Base-by-base conservation (phyloP, 2,888 invertebrate genomes). In the Itoplectis maculator region DNA sequence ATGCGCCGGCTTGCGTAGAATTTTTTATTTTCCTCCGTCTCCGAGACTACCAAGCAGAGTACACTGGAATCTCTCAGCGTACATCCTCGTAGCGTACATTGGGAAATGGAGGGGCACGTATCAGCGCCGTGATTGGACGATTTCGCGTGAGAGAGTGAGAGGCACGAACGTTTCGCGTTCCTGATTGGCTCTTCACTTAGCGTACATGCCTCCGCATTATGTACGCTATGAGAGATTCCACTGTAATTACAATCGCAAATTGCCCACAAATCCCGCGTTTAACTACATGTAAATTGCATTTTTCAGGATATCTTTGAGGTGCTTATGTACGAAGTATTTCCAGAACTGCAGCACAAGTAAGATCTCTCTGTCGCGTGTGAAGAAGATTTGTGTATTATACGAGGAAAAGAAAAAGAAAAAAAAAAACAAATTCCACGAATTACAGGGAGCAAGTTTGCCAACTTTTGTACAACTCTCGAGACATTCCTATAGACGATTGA, bases 251-350 rank as follows among this genome's bases (percentile, higher is more conserved):
- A 29, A 29, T 29, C 29, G 29, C 29, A 29, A 29, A 29, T 29
- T 29, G 3, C 3, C 29, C 29, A 68, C n/a, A 29, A 37, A n/a
- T 63, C 11, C 18, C 2, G 15, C 40, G 18, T 18, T 20, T 42
- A 40, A 37, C 0, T 42, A 18, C 11, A 11, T 9, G 3, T 18
- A 18, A 11, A 42, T 63, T 42, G 13, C 84, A 85, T 80, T 61
- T 93, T 93, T 18, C 89, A 95, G 95, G 94, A 94, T 83, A 91
- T 94, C 70, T 92, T 94, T 76, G 94, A 94, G 87, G 92, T 94
- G 45, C 88, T 94, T 47, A 91, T 94, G 88, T 93, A 93, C 84
- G 94, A 94, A 84, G 89, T 94, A 83, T 94, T 94, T 89, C 94
- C 94, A 47, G 94, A 94, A 88, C 86, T 94, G 70, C 88, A 89